Conservation (phyloP, 2,797 vertebrate species). For the Eidolon dupreanum region DNA sequence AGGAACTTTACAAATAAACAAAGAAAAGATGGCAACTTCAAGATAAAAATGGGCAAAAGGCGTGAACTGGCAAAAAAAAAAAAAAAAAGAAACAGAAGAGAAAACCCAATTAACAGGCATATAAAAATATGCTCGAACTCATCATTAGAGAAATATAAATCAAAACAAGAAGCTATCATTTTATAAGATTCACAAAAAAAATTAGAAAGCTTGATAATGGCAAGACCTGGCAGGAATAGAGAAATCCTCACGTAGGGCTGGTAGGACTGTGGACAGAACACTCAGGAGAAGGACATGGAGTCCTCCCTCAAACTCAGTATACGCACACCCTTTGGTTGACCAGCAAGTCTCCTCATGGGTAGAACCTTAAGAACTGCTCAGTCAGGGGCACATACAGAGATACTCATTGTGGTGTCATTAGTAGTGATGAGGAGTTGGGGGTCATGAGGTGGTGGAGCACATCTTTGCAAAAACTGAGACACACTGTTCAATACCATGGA, state of each 20-base stretch:
- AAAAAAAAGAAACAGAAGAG: not conserved
- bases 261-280: not conserved
- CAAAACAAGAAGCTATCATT: conserved; percentile 19
- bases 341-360: not conserved
- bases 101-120: not conserved
- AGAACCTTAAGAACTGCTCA: not conserved
- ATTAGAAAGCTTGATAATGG: not conserved
- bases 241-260: not conserved
- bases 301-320: not conserved
- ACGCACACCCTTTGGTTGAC: not conserved
- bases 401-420: not conserved
- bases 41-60: too few relatives aligned
- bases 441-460: not conserved
- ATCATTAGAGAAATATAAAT: conserved; percentile 14
- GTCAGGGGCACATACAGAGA: not conserved
- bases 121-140: not conserved
- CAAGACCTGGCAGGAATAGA: not conserved
- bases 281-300: not conserved
- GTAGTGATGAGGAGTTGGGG: not conserved
- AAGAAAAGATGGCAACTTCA: too few relatives aligned
- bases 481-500: not conserved
- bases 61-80: not conserved
- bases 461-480: not conserved
- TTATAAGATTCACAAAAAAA: not conserved
- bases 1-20: too few relatives aligned